Base-by-base conservation (phyloP, 2,888 invertebrate species). In the Tupiocoris notatus region DNA sequence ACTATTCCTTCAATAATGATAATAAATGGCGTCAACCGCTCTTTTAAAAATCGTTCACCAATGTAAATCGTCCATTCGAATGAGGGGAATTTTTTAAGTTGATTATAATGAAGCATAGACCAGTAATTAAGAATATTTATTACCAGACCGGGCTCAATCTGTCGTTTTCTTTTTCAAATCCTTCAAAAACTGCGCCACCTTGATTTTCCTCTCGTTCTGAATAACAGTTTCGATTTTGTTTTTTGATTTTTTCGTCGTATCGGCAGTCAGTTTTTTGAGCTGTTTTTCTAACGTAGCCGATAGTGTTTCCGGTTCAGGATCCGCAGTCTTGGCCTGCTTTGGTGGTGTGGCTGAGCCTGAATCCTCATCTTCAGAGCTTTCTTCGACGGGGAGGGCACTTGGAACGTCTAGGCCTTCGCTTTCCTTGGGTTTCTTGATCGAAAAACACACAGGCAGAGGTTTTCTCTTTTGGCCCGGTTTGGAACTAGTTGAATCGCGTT, bases 341-440 rank as follows among this genome's bases (percentile, higher is more conserved):
- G 58, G 65, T 18, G 76, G 66, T 6, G 76, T 62, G 2, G 21
- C 2, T 2, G 59, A 17, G n/a, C 16, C 65, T 12, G 70, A 62
- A 21, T 78, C 78, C 22, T 79, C 78, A 17, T 78, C 78, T 16
- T 79, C 79, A 3, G 79, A 78, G 62, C 78, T 78, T 56, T 79
- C 79, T 61, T 79, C 79, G 80, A 92, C 87, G 0, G 92, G 91
- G 57, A 94, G 82, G 0, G 92, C 91, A 71, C 91, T 92, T 83
- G 91, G 93, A 1, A 91, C 87, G 1, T 90, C 84, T 1, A 88
- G 86, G 0, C 87, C 85, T 65, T 90, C 89, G 0, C 89, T 89
- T 76, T 92, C 94, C 82, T 93, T 93, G 0, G 90, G 86, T 82
- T 94, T 94, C 82, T 91, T 92, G 59, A 94, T 93, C 0, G 93